Base-by-base conservation (phyloP, 37 sponge, comb jelly and placozoan genomes). In the Eunapius fragilis region DNA sequence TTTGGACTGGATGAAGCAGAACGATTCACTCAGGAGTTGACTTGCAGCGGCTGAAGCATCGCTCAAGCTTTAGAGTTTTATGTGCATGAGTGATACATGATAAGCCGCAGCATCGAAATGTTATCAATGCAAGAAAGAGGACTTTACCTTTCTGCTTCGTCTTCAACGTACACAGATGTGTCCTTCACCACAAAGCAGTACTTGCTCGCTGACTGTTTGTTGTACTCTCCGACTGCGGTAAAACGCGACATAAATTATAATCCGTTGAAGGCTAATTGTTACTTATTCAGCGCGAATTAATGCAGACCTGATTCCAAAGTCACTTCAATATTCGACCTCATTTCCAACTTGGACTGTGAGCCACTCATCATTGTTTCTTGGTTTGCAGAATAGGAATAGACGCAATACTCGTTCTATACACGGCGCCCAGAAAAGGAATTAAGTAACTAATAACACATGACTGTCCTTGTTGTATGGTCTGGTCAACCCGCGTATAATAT, bases 1-100 rank as follows among this genome's bases (percentile, higher is more conserved):
- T 30, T 27, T 31, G n/a, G 85, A 75, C 49, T 81, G 82, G 33
- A 82, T 25, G 27, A 87, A 87, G 70, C 82, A 82, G 47, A 87
- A 87, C 31, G 48, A 37, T 32, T 37, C 27, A 19, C 37, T 25
- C 49, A 72, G 5, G 30, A 82, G 37, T 67, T 80, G 58, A 27
- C 58, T 58, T 58, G 58, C 58, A 58, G 58, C 58, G 17, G 58
- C 58, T 58, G 58, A 58, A 58, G 58, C 58, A 19, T 58, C 58
- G 58, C 14, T 58, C 17, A 58, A 19, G 58, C 58, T 58, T 17
- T 13, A 6, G 6, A 41, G 41, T n/a, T n/a, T n/a, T n/a, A n/a
- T n/a, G n/a, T n/a, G n/a, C n/a, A 41, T 41, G 41, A 41, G 6
- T 41, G 41, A 41, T 41, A 41, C 41, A 41, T 41, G 3, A 41